Conservation (phyloP, 2,888 invertebrate genomes). For the Melieria picta region DNA sequence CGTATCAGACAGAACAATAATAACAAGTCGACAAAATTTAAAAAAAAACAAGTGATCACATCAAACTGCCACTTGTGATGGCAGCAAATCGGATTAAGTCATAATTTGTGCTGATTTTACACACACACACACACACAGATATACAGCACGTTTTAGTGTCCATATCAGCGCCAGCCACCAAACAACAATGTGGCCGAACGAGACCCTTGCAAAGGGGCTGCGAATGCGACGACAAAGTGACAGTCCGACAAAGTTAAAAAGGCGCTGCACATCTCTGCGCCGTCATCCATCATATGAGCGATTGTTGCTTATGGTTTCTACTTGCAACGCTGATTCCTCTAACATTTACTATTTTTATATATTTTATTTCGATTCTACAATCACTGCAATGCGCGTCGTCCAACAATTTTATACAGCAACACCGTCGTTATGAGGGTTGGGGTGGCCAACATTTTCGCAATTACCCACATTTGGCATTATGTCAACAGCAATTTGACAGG, state of each 20-base stretch:
- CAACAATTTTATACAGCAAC: no score
- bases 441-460: neutral
- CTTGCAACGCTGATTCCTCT: no score
- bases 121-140: neutral
- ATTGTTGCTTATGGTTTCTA: no score
- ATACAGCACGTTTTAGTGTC: neutral
- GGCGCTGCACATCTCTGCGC: no score
- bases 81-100: neutral
- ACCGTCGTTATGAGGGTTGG: no score
- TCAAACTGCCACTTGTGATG: neutral
- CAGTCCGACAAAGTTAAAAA: neutral
- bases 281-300: no score
- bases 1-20: no score
- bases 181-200: neutral
- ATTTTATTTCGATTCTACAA: no score
- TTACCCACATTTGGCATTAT: neutral
- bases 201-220: conserved; percentile 2
- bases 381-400: no score
- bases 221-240: neutral
- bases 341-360: no score
- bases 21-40: no score
- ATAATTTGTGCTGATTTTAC: neutral
- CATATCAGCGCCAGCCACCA: neutral
- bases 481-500: neutral
- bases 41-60: neutral